Conservation (phyloP, 1,140 invertebrate genomes). For the Coptotermes formosanus region DNA sequence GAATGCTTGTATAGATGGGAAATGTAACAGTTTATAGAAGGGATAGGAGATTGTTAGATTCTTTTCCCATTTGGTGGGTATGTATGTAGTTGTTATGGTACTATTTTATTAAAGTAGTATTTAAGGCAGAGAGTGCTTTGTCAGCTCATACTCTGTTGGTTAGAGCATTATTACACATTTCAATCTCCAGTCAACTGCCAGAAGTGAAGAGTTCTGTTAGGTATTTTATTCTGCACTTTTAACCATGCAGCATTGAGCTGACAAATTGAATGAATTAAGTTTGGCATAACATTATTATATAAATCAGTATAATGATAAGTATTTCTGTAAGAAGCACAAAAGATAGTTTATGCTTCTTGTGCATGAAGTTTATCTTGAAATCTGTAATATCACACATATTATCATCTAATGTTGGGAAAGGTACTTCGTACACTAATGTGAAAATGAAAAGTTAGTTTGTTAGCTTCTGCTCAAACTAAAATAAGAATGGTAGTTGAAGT, state of each 20-base stretch:
- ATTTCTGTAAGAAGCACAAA: background rate
- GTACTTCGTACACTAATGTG: background rate
- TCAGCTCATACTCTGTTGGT: background rate
- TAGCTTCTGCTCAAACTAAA: background rate
- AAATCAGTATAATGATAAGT: background rate
- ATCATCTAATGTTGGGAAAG: background rate
- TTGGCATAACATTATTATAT: background rate
- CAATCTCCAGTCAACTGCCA: background rate
- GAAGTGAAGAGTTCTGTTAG: background rate
- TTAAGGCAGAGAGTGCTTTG: background rate
- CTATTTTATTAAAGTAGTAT: constrained; percentile 1
- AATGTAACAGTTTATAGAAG: background rate
- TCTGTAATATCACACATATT: background rate
- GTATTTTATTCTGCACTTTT: background rate
- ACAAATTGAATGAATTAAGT: background rate
- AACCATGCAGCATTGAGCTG: background rate
- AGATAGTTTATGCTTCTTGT: background rate
- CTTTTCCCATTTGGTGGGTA: background rate
- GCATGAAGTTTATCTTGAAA: background rate
- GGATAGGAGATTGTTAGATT: constrained; percentile 6
- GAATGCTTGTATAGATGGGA: background rate
- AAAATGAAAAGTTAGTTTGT: background rate
- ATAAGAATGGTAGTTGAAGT: background rate
- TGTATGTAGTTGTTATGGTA: constrained; percentile 19
- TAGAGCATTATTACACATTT: background rate